These are phyloP conservation scores for Lepidonotus clava DNA, from an alignment of 2,888 invertebrate species.

Conservation along the genomic window DNA sequence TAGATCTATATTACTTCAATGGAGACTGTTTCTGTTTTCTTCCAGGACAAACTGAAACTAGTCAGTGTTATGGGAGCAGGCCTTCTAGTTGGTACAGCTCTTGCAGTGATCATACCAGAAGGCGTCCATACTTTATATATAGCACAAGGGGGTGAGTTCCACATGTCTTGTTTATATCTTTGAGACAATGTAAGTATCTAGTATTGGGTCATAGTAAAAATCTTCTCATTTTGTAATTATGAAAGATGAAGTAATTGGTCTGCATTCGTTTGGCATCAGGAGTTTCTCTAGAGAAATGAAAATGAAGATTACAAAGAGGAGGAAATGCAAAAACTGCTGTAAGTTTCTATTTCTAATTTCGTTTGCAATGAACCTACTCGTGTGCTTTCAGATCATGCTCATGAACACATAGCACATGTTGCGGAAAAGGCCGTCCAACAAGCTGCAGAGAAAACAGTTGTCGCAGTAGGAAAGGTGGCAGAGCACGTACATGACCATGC, in stretches of 20 bases:
- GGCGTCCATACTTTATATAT: slow-evolving; percentile 87
- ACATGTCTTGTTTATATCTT: too few relatives aligned
- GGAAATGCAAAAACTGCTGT: too few relatives aligned
- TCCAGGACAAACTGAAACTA: slow-evolving; percentile 94
- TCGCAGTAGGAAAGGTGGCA: background rate
- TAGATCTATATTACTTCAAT: too few relatives aligned
- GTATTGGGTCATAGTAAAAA: too few relatives aligned
- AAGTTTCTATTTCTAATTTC: too few relatives aligned
- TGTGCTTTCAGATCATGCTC: background rate
- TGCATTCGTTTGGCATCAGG: too few relatives aligned
- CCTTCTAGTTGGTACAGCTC: slow-evolving; percentile 96
- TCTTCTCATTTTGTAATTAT: too few relatives aligned
- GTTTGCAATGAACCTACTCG: too few relatives aligned
- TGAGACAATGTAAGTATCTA: too few relatives aligned
- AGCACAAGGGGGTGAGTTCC: background rate
- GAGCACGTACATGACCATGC: slow-evolving; percentile 32
- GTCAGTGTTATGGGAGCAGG: slow-evolving; percentile 98
- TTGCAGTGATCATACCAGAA: slow-evolving; percentile 99
- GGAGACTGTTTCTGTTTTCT: slow-evolving; percentile 62
- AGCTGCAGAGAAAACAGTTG: slow-evolving; percentile 47
- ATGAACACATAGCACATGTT: background rate
- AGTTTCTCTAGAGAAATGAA: too few relatives aligned
- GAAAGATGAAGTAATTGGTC: too few relatives aligned
- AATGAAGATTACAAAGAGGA: too few relatives aligned
- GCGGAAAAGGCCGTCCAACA: slow-evolving; percentile 34